These are phyloP conservation scores for Lordiphosa andalusiaca DNA, from an alignment of 2,888 invertebrate species.

Conservation along the genomic window DNA sequence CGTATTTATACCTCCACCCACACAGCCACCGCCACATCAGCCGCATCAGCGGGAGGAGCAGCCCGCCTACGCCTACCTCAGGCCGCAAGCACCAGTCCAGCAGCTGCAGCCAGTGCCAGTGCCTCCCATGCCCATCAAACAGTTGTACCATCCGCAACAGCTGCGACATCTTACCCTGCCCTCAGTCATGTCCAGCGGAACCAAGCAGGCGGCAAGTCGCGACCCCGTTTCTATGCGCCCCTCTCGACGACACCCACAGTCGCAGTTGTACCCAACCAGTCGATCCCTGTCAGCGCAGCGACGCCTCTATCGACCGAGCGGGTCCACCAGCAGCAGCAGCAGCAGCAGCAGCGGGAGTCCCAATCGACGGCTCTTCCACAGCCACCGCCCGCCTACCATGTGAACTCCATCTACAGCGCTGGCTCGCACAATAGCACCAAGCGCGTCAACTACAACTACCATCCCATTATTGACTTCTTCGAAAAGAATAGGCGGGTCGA, in stretches of 20 bases:
- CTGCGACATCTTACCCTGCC: slow-evolving; percentile 54
- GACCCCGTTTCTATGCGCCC: slow-evolving; percentile 68
- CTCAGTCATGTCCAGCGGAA: slow-evolving; percentile 40
- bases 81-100: slow-evolving; percentile 34
- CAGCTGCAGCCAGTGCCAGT: slow-evolving; percentile 41
- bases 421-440: slow-evolving; percentile 58
- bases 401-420: slow-evolving; percentile 29
- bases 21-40: slow-evolving; percentile 53
- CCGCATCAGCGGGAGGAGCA: slow-evolving; percentile 37
- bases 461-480: slow-evolving; percentile 91
- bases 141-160: slow-evolving; percentile 43
- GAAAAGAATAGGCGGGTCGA: slow-evolving; percentile 78
- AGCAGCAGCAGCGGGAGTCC: slow-evolving; percentile 26
- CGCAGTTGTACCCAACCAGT: slow-evolving; percentile 26
- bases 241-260: slow-evolving; percentile 40
- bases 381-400: slow-evolving; percentile 59
- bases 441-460: slow-evolving; percentile 89
- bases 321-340: slow-evolving; percentile 21
- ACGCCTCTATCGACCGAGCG: slow-evolving; percentile 55
- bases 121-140: slow-evolving; percentile 68
- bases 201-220: slow-evolving; percentile 49
- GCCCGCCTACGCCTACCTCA: slow-evolving; percentile 54
- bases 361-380: slow-evolving; percentile 60
- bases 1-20: slow-evolving; percentile 77
- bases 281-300: slow-evolving; percentile 50